These are phyloP conservation scores for Leptopilina drosophilae DNA, from an alignment of 2,888 invertebrate genomes.

Conservation along the genomic window DNA sequence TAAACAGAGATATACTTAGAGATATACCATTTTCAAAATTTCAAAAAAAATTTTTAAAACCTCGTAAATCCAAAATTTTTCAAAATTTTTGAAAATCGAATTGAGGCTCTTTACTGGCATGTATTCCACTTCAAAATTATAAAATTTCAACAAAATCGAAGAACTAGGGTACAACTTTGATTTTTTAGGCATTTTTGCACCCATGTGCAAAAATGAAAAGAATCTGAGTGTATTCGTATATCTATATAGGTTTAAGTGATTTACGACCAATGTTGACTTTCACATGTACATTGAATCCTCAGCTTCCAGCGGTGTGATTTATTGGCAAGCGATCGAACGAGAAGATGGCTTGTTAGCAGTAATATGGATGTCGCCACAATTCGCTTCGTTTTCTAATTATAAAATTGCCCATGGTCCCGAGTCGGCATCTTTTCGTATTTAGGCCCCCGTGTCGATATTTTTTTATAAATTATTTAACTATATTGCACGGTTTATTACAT, in stretches of 20 bases:
- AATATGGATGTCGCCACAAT: conserved; percentile 73
- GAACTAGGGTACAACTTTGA: too few species aligned
- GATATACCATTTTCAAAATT: too few species aligned
- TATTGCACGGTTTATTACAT: background rate
- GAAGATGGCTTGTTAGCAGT: conserved; percentile 74
- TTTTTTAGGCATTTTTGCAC: too few species aligned
- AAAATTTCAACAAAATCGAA: too few species aligned
- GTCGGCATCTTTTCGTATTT: conserved; percentile 65
- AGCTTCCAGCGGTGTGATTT: conserved; percentile 70
- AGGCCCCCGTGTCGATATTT: conserved; percentile 9
- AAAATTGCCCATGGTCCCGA: conserved; percentile 66
- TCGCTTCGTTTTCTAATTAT: conserved; percentile 75
- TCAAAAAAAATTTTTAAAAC: too few species aligned
- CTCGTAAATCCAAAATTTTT: too few species aligned
- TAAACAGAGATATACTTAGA: too few species aligned
- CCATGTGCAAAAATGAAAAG: conserved; percentile 7
- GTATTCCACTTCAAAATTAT: too few species aligned
- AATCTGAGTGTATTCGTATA: background rate
- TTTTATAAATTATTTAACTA: conserved; percentile 28
- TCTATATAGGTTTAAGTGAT: conserved; percentile 55
- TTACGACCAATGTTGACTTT: conserved; percentile 65
- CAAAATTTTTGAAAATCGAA: too few species aligned
- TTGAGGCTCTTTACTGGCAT: too few species aligned
- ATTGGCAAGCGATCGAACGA: conserved; percentile 69
- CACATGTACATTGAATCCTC: conserved; percentile 49